Evolutionary conservation across 2,888 invertebrate genomes (phyloP).

Genomic region (Diachrysia chrysitis): DNA sequence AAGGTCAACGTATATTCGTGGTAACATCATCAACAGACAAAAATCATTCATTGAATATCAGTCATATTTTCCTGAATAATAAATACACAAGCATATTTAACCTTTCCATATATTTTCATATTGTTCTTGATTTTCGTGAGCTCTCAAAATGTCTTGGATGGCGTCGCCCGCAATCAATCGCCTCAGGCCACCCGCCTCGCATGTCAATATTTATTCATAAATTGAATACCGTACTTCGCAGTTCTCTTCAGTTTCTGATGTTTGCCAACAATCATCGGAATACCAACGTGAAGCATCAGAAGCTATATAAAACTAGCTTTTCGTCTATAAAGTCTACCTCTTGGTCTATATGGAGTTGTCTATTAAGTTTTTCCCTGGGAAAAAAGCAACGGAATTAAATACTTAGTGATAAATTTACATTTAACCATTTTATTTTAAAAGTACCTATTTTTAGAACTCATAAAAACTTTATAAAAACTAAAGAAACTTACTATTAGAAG

Average conservation of each 20-base stretch:
- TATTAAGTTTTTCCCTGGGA: too few relatives aligned
- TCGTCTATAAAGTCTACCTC: not conserved
- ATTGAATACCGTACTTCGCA: slow-evolving; percentile 33
- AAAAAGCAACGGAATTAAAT: too few relatives aligned
- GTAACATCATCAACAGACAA: not conserved
- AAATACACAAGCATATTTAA: not conserved
- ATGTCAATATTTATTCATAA: slow-evolving; percentile 64
- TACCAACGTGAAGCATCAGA: not conserved
- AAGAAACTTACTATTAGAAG: too few relatives aligned
- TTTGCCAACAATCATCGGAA: slow-evolving; percentile 11
- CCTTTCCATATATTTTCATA: slow-evolving; percentile 2
- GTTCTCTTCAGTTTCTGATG: slow-evolving; percentile 18
- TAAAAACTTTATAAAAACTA: too few relatives aligned
- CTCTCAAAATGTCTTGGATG: slow-evolving; percentile 19
- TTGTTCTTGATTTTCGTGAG: slow-evolving; percentile 30
- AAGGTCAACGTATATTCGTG: too few relatives aligned
- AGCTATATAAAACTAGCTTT: not conserved
- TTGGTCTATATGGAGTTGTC: not conserved
- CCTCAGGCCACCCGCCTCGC: slow-evolving; percentile 49
- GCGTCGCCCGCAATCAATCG: slow-evolving; percentile 60
- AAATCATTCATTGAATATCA: not conserved
- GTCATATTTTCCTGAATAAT: not conserved
- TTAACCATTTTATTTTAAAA: too few relatives aligned
- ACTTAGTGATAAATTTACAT: too few relatives aligned
- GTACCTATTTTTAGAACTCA: too few relatives aligned